Base-by-base conservation (phyloP, 2,888 invertebrate genomes). In the Cerastoderma edule region DNA sequence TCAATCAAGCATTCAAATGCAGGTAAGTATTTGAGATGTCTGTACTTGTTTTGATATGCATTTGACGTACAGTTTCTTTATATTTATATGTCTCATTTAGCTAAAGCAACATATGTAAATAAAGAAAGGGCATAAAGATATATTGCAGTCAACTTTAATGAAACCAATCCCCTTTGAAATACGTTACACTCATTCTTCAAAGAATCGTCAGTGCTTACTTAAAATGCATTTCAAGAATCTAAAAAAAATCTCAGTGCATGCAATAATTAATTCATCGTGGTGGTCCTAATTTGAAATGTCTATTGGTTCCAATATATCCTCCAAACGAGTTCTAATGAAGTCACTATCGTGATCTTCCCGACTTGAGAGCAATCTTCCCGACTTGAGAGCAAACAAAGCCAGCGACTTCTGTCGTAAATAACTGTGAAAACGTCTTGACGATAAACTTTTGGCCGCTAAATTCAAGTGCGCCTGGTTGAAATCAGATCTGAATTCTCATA, bases 371-470 rank as follows among this genome's bases (percentile, higher is more conserved):
- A 75, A 79, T 72, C 65, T 27, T 60, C 60, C 39, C 27, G 60
- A 46, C 57, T 50, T 22, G 33, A 68, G 56, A 32, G 64, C 53
- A 75, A 79, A 75, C 65, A 79, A 72, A 75, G 72, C 54, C 75
- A 72, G 30, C 54, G 66, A 57, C 72, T 72, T 75, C 75, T 56
- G 27, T 65, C 75, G 70, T 79, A 79, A 79, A 79, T 79, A 69
- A 75, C 60, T 60, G 60, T 60, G 60, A 60, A 60, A 39, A 60
- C 46, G 71, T 75, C 48, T 53, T 8, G 6, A 60, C 39, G 77
- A 78, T 78, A 78, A 78, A 70, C 66, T 66, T 22, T 35, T 56
- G 33, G 33, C 56, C n/a, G 22, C 60, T 39, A 39, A 60, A 60
- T 39, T 60, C 60, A 60, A 60, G 60, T 24, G 60, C 39, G 19